Evolutionary conservation across 64 coral and sea anemone species (phyloP).

Genomic region (Montipora capricornis): DNA sequence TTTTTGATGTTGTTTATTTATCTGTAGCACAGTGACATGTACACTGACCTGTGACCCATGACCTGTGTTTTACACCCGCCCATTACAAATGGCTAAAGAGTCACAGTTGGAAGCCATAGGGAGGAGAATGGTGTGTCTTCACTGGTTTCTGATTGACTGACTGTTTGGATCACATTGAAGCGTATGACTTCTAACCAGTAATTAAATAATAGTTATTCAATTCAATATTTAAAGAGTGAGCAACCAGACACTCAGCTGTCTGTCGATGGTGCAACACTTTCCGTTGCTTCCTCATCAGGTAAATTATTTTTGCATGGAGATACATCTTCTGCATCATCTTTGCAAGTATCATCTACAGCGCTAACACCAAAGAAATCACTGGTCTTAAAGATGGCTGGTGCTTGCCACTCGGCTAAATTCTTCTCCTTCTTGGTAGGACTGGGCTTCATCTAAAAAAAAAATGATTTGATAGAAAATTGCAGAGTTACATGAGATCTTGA

Average conservation of each 20-base stretch:
- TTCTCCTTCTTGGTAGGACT: conserved; percentile 57
- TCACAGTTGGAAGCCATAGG: neutral
- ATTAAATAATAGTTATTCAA: neutral
- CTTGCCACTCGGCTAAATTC: conserved; percentile 25
- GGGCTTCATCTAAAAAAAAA: conserved; percentile 58
- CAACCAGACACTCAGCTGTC: neutral
- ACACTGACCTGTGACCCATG: too few species aligned
- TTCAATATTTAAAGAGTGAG: neutral
- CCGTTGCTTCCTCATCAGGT: neutral
- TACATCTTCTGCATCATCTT: neutral
- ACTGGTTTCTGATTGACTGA: neutral
- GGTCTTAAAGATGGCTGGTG: conserved; percentile 72
- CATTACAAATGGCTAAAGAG: too few species aligned
- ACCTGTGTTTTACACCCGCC: too few species aligned
- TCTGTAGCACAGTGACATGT: too few species aligned
- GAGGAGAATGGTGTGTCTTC: neutral
- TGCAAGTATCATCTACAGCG: neutral
- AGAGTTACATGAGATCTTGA: too few species aligned
- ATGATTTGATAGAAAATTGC: too few species aligned
- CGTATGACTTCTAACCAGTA: neutral
- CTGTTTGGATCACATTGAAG: neutral
- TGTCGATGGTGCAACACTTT: neutral
- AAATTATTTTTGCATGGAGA: neutral
- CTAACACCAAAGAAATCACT: conserved; percentile 55
- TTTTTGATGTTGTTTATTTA: too few species aligned